A percentile compares a stretch with the other conserved stretches of the same genome.
Conservation (phyloP, 1,140 invertebrate genomes). For the Mactra quadrangularis region DNA sequence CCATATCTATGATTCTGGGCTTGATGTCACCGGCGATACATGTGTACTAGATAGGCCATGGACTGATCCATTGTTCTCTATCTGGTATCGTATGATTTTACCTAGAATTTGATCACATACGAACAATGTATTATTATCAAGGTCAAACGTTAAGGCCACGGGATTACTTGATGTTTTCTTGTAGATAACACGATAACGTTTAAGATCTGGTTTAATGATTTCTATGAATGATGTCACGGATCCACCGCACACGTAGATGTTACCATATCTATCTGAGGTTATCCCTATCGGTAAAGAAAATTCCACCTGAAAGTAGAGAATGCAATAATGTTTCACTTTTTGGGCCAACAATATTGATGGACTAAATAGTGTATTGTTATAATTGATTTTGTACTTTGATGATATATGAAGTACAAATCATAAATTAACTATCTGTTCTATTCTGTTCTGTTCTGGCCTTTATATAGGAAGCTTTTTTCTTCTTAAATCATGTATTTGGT, state of each 20-base stretch:
- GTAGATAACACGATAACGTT: slow-evolving; percentile 38
- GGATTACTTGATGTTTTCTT: slow-evolving; percentile 49
- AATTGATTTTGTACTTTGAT: no score
- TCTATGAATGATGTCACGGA: slow-evolving; percentile 54
- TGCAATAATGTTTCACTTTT: no score
- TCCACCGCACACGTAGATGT: slow-evolving; percentile 50
- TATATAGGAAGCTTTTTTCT: no score
- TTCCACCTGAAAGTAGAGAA: slow-evolving; percentile 37
- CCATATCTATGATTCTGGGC: no score
- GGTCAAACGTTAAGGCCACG: slow-evolving; percentile 38
- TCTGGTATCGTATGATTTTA: slow-evolving; percentile 37
- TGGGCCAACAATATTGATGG: no score
- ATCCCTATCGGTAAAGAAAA: slow-evolving; percentile 34
- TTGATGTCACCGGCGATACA: not conserved
- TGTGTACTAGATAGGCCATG: slow-evolving; percentile 30
- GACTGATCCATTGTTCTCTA: slow-evolving; percentile 36
- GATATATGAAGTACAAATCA: no score
- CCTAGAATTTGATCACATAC: slow-evolving; percentile 37
- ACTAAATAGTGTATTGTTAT: no score
- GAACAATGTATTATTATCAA: slow-evolving; percentile 26
- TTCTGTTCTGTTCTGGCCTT: no score
- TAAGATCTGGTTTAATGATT: slow-evolving; percentile 42
- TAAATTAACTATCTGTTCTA: no score
- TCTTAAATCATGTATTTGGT: no score
- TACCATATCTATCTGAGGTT: slow-evolving; percentile 21